Evolutionary conservation across 2,797 vertebrate genomes (phyloP), one percentile per base, ranked within the genome.

Genomic region (Phoebastria nigripes): DNA sequence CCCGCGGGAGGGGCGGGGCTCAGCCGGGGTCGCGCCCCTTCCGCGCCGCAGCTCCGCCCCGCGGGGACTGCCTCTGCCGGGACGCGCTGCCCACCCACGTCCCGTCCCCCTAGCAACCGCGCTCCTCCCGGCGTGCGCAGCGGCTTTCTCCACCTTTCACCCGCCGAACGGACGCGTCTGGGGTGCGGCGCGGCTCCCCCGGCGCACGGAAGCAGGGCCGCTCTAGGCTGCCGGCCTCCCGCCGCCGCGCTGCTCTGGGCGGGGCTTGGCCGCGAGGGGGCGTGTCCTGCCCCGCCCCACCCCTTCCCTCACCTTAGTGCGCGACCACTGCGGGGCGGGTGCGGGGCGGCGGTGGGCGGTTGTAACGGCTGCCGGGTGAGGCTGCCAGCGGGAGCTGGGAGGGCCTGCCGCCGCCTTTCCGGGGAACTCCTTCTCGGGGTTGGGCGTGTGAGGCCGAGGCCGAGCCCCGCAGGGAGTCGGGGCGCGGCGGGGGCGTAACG

Each of bases 21-120:
- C 17, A 35, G 35, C 6, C 10, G 8, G 5, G n/a, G 24, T 41
- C 41, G 2, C 58, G 6, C 47, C 39, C 16, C 21, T 37, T 16
- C 47, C 39, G 33, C 39, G 16, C 6, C 8, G 11, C 9, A 16
- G 41, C 42, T n/a, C 21, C 47, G 28, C 28, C 51, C 19, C 19
- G 3, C 7, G 12, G 49, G 24, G 17, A 8, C 41, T 10, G 5
- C 29, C 5, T 2, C 10, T 19, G 24, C 6, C 4, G 39, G 15
- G 14, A 6, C 5, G 58, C 9, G 14, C 16, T 24, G 25, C 26
- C 9, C 20, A 12, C 5, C 11, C 20, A 4, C 8, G 15, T 37
- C 21, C 41, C 26, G 17, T 12, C 31, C 5, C 24, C 24, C 1
- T 26, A 8, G 54, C 47, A 29, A 4, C 42, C 35, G 12, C 49